Percentiles rank a stretch among this genome's conserved stretches.
Evolutionary conservation across 2,113 vertebrate species (phyloP).

Genomic region (Xiphophorus couchianus): DNA sequence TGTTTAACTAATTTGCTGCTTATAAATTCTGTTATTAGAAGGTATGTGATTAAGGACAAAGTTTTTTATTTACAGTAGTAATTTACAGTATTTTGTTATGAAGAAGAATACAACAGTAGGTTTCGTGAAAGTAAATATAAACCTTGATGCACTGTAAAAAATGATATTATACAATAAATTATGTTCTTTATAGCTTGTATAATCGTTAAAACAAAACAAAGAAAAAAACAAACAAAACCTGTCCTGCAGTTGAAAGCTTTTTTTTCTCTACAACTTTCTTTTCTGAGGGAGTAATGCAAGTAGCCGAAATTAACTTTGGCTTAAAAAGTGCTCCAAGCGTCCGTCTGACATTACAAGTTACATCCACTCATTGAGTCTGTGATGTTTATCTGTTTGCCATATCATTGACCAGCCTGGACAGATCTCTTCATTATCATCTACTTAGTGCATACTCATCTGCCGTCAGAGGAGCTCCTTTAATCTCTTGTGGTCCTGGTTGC

Average conservation of each 20-base stretch:
- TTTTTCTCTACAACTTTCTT: neutral
- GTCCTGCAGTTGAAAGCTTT: neutral
- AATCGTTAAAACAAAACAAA: neutral
- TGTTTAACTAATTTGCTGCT: neutral
- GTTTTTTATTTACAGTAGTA: neutral
- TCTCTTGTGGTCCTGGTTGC: conserved; percentile 35
- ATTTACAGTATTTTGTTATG: neutral
- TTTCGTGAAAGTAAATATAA: neutral
- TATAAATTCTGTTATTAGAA: neutral
- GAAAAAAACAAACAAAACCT: neutral
- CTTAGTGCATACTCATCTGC: conserved; percentile 63
- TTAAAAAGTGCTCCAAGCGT: conserved; percentile 51
- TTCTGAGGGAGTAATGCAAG: neutral
- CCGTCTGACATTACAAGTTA: conserved; percentile 64
- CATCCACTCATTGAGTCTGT: conserved; percentile 49
- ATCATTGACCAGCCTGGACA: conserved; percentile 70
- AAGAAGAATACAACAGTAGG: neutral
- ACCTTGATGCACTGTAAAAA: neutral
- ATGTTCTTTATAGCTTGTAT: neutral
- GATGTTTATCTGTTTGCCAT: conserved; percentile 73
- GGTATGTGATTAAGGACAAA: neutral
- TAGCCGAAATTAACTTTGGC: conserved; percentile 34
- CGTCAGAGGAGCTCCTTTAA: conserved; percentile 48
- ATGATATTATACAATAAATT: neutral
- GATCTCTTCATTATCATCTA: conserved; percentile 74